Percentiles rank a stretch among this genome's conserved stretches.
Evolutionary conservation across 2,888 invertebrate genomes (phyloP).

Genomic region (Lathronympha strigana): DNA sequence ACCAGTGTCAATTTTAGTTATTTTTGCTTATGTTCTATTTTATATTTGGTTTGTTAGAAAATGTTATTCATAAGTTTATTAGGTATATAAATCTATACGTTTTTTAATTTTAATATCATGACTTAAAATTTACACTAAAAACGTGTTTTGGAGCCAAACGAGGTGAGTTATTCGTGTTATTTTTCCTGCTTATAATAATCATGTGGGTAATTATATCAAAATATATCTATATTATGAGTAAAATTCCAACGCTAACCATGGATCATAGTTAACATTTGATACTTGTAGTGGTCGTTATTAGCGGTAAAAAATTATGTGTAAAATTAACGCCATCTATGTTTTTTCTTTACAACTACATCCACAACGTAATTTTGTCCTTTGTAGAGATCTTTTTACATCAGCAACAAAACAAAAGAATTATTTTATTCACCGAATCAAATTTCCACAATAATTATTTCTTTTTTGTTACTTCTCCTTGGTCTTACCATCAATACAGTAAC

Average conservation of each 20-base stretch:
- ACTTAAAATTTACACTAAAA: background rate
- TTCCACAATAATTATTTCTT: slow-evolving; percentile 33
- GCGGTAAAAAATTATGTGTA: background rate
- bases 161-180: background rate
- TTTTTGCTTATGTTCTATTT: slow-evolving; percentile 45
- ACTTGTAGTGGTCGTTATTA: background rate
- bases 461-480: slow-evolving; percentile 46
- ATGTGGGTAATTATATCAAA: background rate
- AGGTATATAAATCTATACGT: background rate
- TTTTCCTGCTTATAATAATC: background rate
- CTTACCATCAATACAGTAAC: slow-evolving; percentile 49
- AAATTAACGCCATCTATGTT: slow-evolving; percentile 33
- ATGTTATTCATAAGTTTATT: background rate
- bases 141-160: background rate
- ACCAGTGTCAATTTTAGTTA: slow-evolving; percentile 56
- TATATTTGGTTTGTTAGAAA: background rate
- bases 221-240: too few relatives aligned
- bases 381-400: background rate
- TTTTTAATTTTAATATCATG: background rate
- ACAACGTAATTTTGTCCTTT: background rate
- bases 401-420: slow-evolving; percentile 10
- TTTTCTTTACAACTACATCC: slow-evolving; percentile 5
- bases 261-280: background rate
- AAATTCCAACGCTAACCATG: too few relatives aligned
- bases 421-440: slow-evolving; percentile 30